Base-by-base conservation (phyloP, 2,113 vertebrate species). In the Apus apus region DNA sequence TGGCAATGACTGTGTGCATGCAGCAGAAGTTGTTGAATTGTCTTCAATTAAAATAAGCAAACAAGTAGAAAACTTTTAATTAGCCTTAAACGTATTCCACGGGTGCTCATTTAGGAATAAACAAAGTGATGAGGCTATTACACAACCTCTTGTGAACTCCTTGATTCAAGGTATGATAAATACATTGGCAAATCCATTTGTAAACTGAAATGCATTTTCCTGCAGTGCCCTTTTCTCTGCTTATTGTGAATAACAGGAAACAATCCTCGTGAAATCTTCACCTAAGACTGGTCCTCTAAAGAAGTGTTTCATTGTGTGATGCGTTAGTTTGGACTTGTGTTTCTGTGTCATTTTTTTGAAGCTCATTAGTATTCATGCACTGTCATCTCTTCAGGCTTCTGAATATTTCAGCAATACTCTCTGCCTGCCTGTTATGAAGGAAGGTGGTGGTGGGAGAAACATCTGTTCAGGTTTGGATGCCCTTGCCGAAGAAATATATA, bases 351-450 rank as follows among this genome's bases (percentile, higher is more conserved):
- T 34, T 87, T 25, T 25, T 88, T 95, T 79, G 77, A 93, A 88
- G 32, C 81, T 88, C 83, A 81, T 97, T 95, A 95, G 51, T 78
- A 96, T 95, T 94, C 94, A 66, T 51, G 43, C 67, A 77, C 60
- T 94, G 72, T 94, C 93, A 62, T 76, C 22, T 92, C 65, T 94
- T 79, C 70, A 87, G 61, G 10, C 26, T 88, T 72, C 94, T 96
- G 66, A 96, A 95, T 95, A 95, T 94, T 96, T 96, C 90, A 92
- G 77, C 50, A 72, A 76, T 40, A 77, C 36, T 92, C 60, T 94
- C 65, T 87, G 67, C 90, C 95, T 86, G 84, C 43, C 66, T 92
- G 51, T 76, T 93, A 93, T 27, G 51, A 95, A 74, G 2, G 1
- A 75, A 91, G 76, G 70, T 88, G 65, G 89, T 81, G 93, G 70